Percentiles rank a stretch among this genome's conserved stretches.
Evolutionary conservation across 2,797 vertebrate genomes (phyloP).

Genomic region (Sphenopsis melanotis): DNA sequence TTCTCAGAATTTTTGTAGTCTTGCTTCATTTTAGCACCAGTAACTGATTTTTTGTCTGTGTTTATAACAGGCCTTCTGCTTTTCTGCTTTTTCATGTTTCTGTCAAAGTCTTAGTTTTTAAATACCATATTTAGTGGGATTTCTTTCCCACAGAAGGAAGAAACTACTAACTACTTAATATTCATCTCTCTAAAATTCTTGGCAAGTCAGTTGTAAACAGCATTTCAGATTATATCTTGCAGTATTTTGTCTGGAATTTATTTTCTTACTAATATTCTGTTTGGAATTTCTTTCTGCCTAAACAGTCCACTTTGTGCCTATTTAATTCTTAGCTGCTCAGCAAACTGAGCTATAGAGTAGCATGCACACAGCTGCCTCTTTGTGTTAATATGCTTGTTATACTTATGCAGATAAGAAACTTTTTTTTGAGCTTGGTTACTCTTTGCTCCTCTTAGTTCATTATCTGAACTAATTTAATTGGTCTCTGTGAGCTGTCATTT

Average conservation of each 20-base stretch:
- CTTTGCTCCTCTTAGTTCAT: neutral
- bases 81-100: neutral
- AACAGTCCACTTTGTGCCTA: neutral
- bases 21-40: neutral
- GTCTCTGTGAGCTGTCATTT: neutral
- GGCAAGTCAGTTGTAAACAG: neutral
- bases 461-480: conserved; percentile 5
- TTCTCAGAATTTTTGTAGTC: neutral
- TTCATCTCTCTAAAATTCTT: neutral
- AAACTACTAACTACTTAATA: neutral
- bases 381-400: neutral
- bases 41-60: neutral
- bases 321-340: neutral
- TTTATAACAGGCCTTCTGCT: neutral
- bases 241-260: neutral
- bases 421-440: neutral
- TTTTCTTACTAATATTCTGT: neutral
- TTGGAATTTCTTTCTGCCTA: neutral
- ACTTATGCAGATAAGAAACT: neutral
- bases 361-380: neutral
- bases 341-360: neutral
- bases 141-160: neutral
- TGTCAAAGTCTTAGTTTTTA: neutral
- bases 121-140: neutral
- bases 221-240: neutral